Base-by-base conservation (phyloP, 2,888 invertebrate species). In the Caenorhabditis plicata region DNA sequence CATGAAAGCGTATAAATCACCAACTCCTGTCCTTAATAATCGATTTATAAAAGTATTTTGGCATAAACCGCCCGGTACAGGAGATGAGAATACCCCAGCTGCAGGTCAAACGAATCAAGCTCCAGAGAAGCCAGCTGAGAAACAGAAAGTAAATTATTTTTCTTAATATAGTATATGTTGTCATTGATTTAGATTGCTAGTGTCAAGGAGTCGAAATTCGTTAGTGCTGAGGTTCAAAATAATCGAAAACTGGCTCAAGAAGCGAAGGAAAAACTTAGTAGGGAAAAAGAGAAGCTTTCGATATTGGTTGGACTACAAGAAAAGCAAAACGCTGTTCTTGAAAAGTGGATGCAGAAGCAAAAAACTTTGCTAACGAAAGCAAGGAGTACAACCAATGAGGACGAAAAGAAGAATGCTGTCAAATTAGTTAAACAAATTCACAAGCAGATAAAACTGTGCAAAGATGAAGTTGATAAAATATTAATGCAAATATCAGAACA, bases 21-120 rank as follows among this genome's bases (percentile, higher is more conserved):
- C 93, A 0, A 94, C 94, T 82, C 95, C 98, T 0, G 93, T 98
- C 4, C 87, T 98, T 45, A 96, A 96, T 83, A 98, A 98, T 83
- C 86, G 98, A 40, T 98, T 98, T 81, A 95, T 98, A 78, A 92
- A 92, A 81, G 90, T 96, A 4, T 64, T 64, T 43, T 64, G 64
- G 64, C 55, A 64, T 20, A 64, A 58, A 25, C 44, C 45, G 11
- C 45, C 36, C 26, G 32, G 13, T 4, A 43, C 46, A 25, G 44
- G 39, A 27, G 33, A 20, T 20, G 57, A 46, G 7, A 35, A 41
- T 9, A 25, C 32, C 40, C 38, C 29, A 31, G 3, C 20, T 20
- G 29, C 4, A 17, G n/a, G n/a, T n/a, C n/a, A n/a, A n/a, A n/a
- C n/a, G n/a, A n/a, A n/a, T n/a, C n/a, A n/a, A 17, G 38, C 47